Conservation (phyloP, 2,888 invertebrate genomes). For the Synanthedon vespiformis region DNA sequence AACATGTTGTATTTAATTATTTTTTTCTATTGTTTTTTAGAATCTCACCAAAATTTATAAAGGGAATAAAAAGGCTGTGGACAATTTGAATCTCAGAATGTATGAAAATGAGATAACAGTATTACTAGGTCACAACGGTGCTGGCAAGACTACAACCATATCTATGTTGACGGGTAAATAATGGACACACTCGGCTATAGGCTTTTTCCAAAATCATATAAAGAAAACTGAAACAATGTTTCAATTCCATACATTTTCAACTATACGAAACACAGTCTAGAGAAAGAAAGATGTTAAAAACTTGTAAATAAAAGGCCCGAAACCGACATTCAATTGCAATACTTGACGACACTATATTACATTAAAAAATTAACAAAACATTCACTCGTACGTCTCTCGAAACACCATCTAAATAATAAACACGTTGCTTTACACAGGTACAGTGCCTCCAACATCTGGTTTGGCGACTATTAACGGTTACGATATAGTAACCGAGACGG, state of each 20-base stretch:
- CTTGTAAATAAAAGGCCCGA: too few species aligned
- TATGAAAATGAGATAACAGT: constrained; percentile 92
- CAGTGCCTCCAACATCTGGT: constrained; percentile 79
- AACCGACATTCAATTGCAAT: too few species aligned
- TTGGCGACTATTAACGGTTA: constrained; percentile 79
- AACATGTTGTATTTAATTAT: neutral
- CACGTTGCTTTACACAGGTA: constrained; percentile 41
- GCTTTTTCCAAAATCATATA: neutral
- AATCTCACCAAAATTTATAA: constrained; percentile 75
- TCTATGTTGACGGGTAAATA: constrained; percentile 85
- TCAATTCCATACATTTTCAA: neutral
- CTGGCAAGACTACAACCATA: constrained; percentile 95
- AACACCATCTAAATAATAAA: too few species aligned
- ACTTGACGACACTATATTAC: too few species aligned
- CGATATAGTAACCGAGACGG: constrained; percentile 77
- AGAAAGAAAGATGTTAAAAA: too few species aligned
- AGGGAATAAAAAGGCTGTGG: constrained; percentile 72
- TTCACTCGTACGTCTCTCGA: constrained; percentile 4
- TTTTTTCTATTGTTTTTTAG: constrained; percentile 36
- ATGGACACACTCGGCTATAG: neutral
- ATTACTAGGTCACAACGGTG: constrained; percentile 78
- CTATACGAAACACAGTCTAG: too few species aligned
- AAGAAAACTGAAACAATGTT: neutral
- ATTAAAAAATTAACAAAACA: too few species aligned
- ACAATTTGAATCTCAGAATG: constrained; percentile 81